Conservation (phyloP, 2,888 invertebrate species). For the Andrena bicolor region DNA sequence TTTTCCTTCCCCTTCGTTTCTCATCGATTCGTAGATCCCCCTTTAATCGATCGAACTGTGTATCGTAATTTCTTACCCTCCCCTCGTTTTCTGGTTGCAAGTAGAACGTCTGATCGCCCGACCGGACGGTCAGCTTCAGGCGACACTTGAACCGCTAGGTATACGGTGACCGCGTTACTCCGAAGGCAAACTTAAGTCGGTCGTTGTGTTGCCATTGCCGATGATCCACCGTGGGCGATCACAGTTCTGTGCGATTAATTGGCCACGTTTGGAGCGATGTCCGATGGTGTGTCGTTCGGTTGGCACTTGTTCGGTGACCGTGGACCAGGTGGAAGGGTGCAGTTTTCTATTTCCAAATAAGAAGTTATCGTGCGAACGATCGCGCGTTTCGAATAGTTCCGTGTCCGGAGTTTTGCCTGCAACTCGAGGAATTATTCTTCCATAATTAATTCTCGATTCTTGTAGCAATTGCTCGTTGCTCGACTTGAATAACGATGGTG, state of each 20-base stretch:
- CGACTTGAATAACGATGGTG: not conserved
- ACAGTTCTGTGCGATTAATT: constrained; percentile 2
- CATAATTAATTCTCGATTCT: not conserved
- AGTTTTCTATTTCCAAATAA: not conserved
- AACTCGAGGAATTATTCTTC: not conserved
- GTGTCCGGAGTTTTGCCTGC: not conserved
- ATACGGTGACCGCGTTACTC: not conserved
- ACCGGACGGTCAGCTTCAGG: not conserved
- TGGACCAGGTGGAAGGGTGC: constrained; percentile 6
- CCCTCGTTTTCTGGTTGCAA: not conserved
- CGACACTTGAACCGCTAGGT: not conserved
- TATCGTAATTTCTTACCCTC: not conserved
- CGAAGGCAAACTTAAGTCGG: not conserved
- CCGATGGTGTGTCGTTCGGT: not conserved
- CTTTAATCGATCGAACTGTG: not conserved
- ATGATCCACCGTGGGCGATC: constrained; percentile 9
- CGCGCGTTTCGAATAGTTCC: not conserved
- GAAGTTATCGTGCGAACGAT: not conserved
- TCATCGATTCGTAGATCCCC: constrained; percentile 11
- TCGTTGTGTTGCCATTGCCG: not conserved
- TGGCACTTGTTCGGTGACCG: not conserved
- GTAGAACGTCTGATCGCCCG: not conserved
- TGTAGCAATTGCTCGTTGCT: not conserved
- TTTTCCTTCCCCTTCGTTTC: not conserved
- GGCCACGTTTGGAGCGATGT: not conserved